Base-by-base conservation (phyloP, 2,113 vertebrate genomes). In the Atrichornis clamosus region DNA sequence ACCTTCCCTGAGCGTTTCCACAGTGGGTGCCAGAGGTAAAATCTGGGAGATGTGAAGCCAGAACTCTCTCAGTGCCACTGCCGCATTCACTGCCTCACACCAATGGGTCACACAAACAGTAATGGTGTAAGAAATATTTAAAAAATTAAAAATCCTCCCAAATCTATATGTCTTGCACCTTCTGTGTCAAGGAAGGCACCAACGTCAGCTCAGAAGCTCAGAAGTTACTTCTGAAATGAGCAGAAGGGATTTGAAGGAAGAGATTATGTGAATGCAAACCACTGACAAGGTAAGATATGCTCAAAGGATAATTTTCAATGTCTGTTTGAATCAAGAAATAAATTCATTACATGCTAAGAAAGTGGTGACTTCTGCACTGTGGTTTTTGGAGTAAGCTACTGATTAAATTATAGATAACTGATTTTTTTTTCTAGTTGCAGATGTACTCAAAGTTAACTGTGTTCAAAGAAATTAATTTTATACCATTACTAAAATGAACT, bases 101-200 rank as follows among this genome's bases (percentile, higher is more conserved):
- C 37, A 1, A 0, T 42, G 27, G 37, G 11, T 65, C 4, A 1
- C 27, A 27, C 52, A 42, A 69, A 50, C 1, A 47, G 22, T 21
- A 74, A 21, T 6, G 4, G 11, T 52, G 27, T 20, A 52, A 67
- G 28, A 53, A 62, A 53, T 16, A 37, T 2, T 15, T 1, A 35
- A 53, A 49, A 42, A 11, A 26, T 20, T 6, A 3, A 33, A 35
- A 37, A 18, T 35, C 16, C 5, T 78, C 44, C 27, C 9, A 35
- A 11, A 8, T 28, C 12, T 24, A 3, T 21, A 12, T 6, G 12
- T 9, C 16, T 69, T 80, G 24, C 6, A 33, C 5, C 68, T 68
- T 37, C 37, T 44, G 1, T 10, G 9, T 17, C 69, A 84, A 94
- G 20, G 26, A 60, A 68, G 28, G 30, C 4, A 79, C 80, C 44